A percentile compares a stretch with the other conserved stretches of the same genome.
Conservation (phyloP, 1,140 invertebrate genomes). For the Drosophila seguyi region DNA sequence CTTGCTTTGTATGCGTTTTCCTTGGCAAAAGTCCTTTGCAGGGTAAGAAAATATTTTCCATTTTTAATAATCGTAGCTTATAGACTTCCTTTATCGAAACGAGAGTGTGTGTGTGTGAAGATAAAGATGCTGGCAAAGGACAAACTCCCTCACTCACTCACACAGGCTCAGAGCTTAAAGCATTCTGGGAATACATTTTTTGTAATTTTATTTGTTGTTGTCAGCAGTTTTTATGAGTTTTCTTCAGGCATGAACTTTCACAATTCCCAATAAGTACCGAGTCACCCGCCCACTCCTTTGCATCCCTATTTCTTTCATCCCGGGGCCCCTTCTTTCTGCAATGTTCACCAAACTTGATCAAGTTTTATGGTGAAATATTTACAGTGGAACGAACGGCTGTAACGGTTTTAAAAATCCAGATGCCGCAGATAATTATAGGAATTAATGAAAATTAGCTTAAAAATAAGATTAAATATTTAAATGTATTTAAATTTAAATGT, state of each 20-base stretch:
- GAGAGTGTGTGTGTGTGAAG: constrained; percentile 2
- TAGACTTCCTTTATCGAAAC: constrained; percentile 18
- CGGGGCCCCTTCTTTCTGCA: constrained; percentile 14
- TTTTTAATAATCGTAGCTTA: constrained; percentile 81
- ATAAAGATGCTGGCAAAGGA: constrained; percentile 34
- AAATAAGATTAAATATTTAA: too few species aligned
- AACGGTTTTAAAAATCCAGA: not conserved
- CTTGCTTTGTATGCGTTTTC: constrained; percentile 16
- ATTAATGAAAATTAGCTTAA: not conserved
- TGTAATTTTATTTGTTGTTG: constrained; percentile 54
- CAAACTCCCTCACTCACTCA: constrained; percentile 7
- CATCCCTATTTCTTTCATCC: not conserved
- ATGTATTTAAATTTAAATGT: not conserved
- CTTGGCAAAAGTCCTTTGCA: constrained; percentile 27
- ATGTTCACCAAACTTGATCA: constrained; percentile 47
- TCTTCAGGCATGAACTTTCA: constrained; percentile 47
- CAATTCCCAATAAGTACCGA: constrained; percentile 55
- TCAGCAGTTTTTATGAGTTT: constrained; percentile 59
- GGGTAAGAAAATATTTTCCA: constrained; percentile 59
- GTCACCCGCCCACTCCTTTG: constrained; percentile 5
- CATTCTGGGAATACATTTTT: constrained; percentile 47
- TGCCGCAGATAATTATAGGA: not conserved
- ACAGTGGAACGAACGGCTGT: not conserved
- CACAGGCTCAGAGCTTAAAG: constrained; percentile 26
- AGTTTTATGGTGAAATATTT: constrained; percentile 49